Base-by-base conservation (phyloP, 2,797 vertebrate genomes). In the Dendrocincla fuliginosa region DNA sequence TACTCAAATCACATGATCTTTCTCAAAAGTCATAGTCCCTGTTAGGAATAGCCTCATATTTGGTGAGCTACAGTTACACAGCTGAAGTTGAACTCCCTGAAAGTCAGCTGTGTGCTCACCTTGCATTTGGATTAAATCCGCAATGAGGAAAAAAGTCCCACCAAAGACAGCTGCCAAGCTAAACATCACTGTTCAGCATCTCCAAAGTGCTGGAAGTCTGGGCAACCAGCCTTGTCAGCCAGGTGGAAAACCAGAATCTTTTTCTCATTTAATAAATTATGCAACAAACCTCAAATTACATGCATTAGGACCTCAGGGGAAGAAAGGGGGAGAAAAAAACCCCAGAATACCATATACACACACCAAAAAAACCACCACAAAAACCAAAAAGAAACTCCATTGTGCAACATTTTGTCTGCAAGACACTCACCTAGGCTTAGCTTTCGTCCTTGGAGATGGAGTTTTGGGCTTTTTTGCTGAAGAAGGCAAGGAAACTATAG, bases 371-470 rank as follows among this genome's bases (percentile, higher is more conserved):
- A 16, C 1, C 11, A 27, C 25, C 9, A 50, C 27, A 50, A 50
- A 50, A 28, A 13, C 8, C 10, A 11, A 53, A 16, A 35, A 15
- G 25, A 49, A 49, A 49, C 13, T 13, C 1, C 15, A 42, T 7
- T 24, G 73, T 12, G 4, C 8, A 47, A 23, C 4, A 28, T 74
- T 53, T 11, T 24, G 10, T 71, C 42, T 67, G 28, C 0, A 1
- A 90, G 74, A 87, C 27, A 91, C 97, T 97, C 90, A 98, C 98
- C 83, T 79, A n/a, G 93, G 39, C 39, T 91, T 84, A 42, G 53
- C 41, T 52, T 91, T 87, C 35, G 5, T 55, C 57, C 74, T 35
- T 64, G 91, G 73, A 86, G 75, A 37, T 28, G 65, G 86, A 80
- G 39, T 55, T 86, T 77, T 70, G 44, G 65, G 53, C 13, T 41